Conservation (phyloP, 1,140 invertebrate species). For the Monomorium pharaonis region DNA sequence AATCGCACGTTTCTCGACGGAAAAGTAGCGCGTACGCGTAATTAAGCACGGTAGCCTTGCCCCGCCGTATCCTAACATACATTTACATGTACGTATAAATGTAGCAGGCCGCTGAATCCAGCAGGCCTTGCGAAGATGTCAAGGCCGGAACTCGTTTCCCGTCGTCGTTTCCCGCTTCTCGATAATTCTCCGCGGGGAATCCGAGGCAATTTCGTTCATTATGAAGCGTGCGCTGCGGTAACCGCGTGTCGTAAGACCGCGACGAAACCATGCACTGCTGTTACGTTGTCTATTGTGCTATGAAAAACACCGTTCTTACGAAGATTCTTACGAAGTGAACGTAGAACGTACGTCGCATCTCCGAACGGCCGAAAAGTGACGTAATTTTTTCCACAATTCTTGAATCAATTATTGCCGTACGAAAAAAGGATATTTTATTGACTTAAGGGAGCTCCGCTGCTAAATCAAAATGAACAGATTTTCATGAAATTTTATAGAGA, state of each 20-base stretch:
- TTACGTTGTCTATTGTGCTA: background rate
- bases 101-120: conserved; percentile 1
- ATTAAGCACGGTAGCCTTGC: conserved; percentile 36
- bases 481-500: too few relatives aligned
- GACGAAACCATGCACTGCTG: background rate
- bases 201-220: conserved; percentile 30
- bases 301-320: background rate
- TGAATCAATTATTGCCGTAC: too few relatives aligned
- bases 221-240: background rate
- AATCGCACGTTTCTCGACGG: background rate
- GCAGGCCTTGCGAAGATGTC: conserved; percentile 46
- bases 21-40: conserved; percentile 10
- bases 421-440: too few relatives aligned
- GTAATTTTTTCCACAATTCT: background rate
- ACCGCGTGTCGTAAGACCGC: background rate
- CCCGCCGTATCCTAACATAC: background rate
- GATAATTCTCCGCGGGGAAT: conserved; percentile 25
- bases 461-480: too few relatives aligned
- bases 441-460: too few relatives aligned
- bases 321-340: background rate
- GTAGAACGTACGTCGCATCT: background rate
- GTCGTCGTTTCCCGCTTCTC: conserved; percentile 5
- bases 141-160: conserved; percentile 29
- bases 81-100: too few relatives aligned
- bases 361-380: background rate